phyloP scores from a whole-genome alignment of 1,140 invertebrate species.

The Drosophila bifasciata region DNA sequence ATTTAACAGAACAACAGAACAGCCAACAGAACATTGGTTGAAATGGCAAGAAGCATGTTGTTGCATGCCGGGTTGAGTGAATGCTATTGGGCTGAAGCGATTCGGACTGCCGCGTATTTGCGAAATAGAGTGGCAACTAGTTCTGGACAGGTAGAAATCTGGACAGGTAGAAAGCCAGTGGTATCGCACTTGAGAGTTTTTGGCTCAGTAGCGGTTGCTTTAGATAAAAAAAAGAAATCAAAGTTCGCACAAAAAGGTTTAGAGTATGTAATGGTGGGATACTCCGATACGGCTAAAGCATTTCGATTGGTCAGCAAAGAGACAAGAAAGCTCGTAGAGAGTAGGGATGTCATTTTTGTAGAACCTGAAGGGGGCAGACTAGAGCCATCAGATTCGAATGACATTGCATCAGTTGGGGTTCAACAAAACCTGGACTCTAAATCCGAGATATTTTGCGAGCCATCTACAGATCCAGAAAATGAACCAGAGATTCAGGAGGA shows the following conservation, averaged over 20 bases:
- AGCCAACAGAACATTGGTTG: neutral
- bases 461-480: no score
- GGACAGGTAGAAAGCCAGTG: neutral
- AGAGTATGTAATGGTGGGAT: neutral
- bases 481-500: neutral
- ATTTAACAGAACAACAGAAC: constrained; percentile 2
- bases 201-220: neutral
- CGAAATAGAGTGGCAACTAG: neutral
- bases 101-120: neutral
- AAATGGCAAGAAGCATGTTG: constrained; percentile 5
- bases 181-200: neutral
- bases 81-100: neutral
- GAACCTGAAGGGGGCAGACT: neutral
- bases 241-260: neutral
- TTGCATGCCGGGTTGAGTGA: neutral
- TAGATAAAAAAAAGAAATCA: neutral
- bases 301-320: neutral
- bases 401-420: no score
- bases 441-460: no score
- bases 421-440: no score
- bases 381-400: neutral
- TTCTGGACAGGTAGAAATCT: neutral
- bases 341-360: neutral
- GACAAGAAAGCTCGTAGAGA: neutral
- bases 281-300: neutral